phyloP scores from a whole-genome alignment of 2,113 vertebrate species.

The Chaetodon auriga region DNA sequence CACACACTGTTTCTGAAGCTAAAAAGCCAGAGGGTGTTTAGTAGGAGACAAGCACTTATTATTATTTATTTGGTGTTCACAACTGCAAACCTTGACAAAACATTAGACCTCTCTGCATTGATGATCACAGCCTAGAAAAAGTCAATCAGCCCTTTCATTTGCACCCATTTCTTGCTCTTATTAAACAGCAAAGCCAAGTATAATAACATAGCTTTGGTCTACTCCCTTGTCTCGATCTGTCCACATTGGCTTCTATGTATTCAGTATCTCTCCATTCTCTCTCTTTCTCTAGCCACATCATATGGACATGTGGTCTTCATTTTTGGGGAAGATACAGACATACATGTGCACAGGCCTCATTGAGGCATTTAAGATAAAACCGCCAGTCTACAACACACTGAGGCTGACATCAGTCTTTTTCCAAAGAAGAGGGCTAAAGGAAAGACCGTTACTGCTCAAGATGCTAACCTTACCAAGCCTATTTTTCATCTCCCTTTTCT shows the following conservation, averaged over 20 bases:
- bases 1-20: not conserved
- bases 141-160: constrained; percentile 35
- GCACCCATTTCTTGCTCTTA: constrained; percentile 36
- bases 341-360: not conserved
- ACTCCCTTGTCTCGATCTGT: not conserved
- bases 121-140: constrained; percentile 29
- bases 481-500: not conserved
- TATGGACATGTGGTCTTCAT: not conserved
- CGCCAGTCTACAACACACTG: not conserved
- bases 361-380: constrained; percentile 13
- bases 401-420: constrained; percentile 22
- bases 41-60: constrained; percentile 14
- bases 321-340: not conserved
- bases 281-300: not conserved
- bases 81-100: constrained; percentile 27
- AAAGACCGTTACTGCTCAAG: constrained; percentile 23
- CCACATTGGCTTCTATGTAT: not conserved
- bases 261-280: not conserved
- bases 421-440: constrained; percentile 8
- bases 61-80: constrained; percentile 34
- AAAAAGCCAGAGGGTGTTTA: not conserved
- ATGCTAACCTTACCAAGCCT: not conserved
- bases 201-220: not conserved
- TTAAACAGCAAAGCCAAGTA: not conserved
- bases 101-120: constrained; percentile 12